phyloP scores from a whole-genome alignment of 2,888 invertebrate species.

The Nomada lathburiana region DNA sequence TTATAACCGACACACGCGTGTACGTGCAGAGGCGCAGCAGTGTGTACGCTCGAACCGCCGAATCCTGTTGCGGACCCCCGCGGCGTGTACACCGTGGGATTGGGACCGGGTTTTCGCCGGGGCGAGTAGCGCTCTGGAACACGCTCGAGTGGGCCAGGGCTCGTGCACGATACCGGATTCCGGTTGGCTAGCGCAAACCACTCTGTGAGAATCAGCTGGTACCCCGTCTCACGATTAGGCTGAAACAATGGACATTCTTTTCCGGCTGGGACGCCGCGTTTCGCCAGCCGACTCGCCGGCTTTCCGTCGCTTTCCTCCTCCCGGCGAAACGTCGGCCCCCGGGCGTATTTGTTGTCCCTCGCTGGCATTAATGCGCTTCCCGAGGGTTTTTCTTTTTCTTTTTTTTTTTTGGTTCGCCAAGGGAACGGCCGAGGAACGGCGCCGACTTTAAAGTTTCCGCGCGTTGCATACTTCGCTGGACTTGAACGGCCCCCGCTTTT shows the following conservation, averaged over 20 bases:
- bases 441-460: slow-evolving; percentile 24
- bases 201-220: slow-evolving; percentile 75
- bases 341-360: slow-evolving; percentile 16
- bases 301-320: slow-evolving; percentile 9
- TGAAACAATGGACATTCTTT: slow-evolving; percentile 72
- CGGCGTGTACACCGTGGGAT: slow-evolving; percentile 82
- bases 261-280: slow-evolving; percentile 16
- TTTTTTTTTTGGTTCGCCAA: slow-evolving; percentile 19
- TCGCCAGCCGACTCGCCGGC: not conserved
- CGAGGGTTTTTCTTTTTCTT: slow-evolving; percentile 5
- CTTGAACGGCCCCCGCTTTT: not conserved
- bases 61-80: slow-evolving; percentile 81
- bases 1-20: slow-evolving; percentile 79
- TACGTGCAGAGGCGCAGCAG: slow-evolving; percentile 46
- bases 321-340: not conserved
- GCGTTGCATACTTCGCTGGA: slow-evolving; percentile 10
- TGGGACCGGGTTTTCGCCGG: slow-evolving; percentile 66
- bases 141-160: slow-evolving; percentile 69
- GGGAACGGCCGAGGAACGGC: not conserved
- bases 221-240: slow-evolving; percentile 64
- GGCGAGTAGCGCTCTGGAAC: slow-evolving; percentile 63
- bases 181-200: slow-evolving; percentile 70
- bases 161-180: slow-evolving; percentile 76
- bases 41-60: slow-evolving; percentile 69
- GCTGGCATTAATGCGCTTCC: slow-evolving; percentile 27